Evolutionary conservation across 2,113 vertebrate genomes (phyloP).

Genomic region (Excalfactoria chinensis): DNA sequence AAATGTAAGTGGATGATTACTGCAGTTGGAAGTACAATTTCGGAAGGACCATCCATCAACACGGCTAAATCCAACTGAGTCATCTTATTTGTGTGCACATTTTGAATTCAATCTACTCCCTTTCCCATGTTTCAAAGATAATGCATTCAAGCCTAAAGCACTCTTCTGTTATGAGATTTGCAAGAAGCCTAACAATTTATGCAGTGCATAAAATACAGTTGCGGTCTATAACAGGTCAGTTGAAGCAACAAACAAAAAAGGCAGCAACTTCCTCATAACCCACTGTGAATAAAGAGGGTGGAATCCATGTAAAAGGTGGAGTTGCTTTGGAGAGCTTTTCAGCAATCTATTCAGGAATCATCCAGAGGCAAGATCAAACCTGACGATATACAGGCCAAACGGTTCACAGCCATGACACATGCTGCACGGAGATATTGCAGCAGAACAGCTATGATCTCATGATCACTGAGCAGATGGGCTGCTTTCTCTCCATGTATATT

Average conservation of each 20-base stretch:
- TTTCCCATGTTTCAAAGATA: neutral
- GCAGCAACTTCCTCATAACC: slow-evolving; percentile 57
- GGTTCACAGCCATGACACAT: slow-evolving; percentile 51
- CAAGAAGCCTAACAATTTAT: neutral
- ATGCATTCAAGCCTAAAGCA: neutral
- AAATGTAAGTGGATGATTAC: neutral
- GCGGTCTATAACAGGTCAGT: neutral
- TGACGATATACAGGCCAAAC: slow-evolving; percentile 58
- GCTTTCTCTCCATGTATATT: neutral
- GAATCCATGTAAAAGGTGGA: slow-evolving; percentile 15
- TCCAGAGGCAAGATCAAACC: slow-evolving; percentile 68
- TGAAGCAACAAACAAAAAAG: slow-evolving; percentile 32
- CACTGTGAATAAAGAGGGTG: slow-evolving; percentile 56
- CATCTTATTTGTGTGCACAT: neutral
- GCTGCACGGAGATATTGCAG: slow-evolving; percentile 5
- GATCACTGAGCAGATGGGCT: neutral
- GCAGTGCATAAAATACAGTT: slow-evolving; percentile 4
- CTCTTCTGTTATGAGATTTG: neutral
- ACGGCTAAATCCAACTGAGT: neutral
- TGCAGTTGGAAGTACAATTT: neutral
- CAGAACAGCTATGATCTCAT: neutral
- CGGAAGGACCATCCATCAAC: neutral
- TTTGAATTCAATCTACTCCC: neutral
- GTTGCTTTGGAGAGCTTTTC: slow-evolving; percentile 49
- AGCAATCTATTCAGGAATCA: slow-evolving; percentile 58